These are phyloP conservation scores for Mylabris phalerata DNA, from an alignment of 1,140 invertebrate species.

Conservation along the genomic window DNA sequence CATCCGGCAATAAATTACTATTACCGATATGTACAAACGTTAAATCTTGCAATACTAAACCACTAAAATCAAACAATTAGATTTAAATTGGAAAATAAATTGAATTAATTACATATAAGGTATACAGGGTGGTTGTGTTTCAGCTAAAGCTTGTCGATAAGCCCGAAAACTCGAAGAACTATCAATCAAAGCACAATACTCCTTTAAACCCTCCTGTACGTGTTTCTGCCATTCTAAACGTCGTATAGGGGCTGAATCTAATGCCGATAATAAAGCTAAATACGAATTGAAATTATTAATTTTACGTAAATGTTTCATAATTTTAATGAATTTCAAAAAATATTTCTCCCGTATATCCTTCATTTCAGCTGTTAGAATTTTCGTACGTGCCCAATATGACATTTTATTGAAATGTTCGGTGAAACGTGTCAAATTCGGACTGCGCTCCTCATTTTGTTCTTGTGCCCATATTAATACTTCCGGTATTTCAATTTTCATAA, in stretches of 20 bases:
- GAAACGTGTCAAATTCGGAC: constrained; percentile 93
- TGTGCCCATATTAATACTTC: constrained; percentile 96
- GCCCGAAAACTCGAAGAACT: constrained; percentile 92
- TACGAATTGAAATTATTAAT: constrained; percentile 99
- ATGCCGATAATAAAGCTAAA: constrained; percentile 88
- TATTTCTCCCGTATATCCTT: constrained; percentile 93
- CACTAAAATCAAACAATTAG: constrained; percentile 54
- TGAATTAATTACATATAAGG: constrained; percentile 84
- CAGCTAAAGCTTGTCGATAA: constrained; percentile 87
- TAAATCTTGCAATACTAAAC: constrained; percentile 95
- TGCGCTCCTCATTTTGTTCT: constrained; percentile 94
- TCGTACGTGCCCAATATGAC: constrained; percentile 89
- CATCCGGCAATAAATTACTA: constrained; percentile 78
- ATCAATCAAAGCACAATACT: constrained; percentile 93
- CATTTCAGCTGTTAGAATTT: constrained; percentile 72
- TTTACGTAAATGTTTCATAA: constrained; percentile 95
- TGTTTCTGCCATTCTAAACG: constrained; percentile 92
- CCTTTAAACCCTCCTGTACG: constrained; percentile 86
- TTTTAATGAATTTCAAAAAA: constrained; percentile 95
- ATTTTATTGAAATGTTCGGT: constrained; percentile 99
- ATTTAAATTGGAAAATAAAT: background rate
- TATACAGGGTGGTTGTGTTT: constrained; percentile 94
- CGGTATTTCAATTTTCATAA: constrained; percentile 94
- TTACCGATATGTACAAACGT: constrained; percentile 99
- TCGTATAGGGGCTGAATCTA: constrained; percentile 93